These are phyloP conservation scores for Melanchra persicariae DNA, from an alignment of 2,888 invertebrate genomes.

Conservation along the genomic window DNA sequence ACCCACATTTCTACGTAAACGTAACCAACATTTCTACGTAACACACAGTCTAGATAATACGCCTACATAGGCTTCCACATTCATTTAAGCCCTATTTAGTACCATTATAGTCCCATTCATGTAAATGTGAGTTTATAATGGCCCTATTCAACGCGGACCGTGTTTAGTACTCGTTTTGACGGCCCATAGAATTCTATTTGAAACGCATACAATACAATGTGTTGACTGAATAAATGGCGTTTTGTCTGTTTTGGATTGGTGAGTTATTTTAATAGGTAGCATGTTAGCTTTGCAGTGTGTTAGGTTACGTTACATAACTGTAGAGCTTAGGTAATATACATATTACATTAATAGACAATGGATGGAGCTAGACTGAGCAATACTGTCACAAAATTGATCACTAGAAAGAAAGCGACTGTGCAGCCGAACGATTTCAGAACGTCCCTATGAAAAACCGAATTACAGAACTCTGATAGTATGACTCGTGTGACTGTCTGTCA, in stretches of 20 bases:
- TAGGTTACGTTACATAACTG: background rate
- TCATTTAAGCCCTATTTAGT: slow-evolving; percentile 23
- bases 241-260: slow-evolving; percentile 28
- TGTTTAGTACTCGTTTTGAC: slow-evolving; percentile 35
- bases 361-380: background rate
- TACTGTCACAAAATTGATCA: too few relatives aligned
- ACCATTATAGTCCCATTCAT: slow-evolving; percentile 27
- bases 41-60: too few relatives aligned
- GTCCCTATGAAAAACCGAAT: too few relatives aligned
- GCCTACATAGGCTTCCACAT: background rate
- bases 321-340: too few relatives aligned
- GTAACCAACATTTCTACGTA: background rate
- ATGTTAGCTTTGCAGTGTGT: background rate
- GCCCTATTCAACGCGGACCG: slow-evolving; percentile 27
- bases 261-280: slow-evolving; percentile 5
- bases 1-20: background rate
- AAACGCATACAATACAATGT: slow-evolving; percentile 6
- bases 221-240: slow-evolving; percentile 5
- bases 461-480: too few relatives aligned
- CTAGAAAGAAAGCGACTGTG: too few relatives aligned
- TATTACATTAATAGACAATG: background rate
- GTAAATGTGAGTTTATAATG: slow-evolving; percentile 31
- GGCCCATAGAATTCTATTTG: slow-evolving; percentile 44
- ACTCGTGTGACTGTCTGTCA: too few relatives aligned
- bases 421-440: too few relatives aligned